Conservation (phyloP, 2,113 vertebrate genomes). For the Pangasianodon gigas region DNA sequence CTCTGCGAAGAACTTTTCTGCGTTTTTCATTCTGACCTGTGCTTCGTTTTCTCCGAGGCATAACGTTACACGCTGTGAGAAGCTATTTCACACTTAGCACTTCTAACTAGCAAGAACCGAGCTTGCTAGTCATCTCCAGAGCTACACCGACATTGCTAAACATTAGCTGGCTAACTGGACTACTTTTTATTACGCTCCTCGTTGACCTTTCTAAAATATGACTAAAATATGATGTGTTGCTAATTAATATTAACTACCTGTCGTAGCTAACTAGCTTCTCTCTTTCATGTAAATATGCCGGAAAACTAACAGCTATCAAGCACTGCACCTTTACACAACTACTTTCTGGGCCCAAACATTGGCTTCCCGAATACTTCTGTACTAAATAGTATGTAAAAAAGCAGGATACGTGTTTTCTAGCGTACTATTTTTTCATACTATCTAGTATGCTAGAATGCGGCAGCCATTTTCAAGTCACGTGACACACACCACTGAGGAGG, state of each 20-base stretch:
- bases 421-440: background rate
- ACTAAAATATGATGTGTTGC: background rate
- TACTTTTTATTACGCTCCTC: background rate
- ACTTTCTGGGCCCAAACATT: background rate
- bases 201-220: background rate
- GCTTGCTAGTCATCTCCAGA: background rate
- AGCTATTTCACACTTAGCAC: background rate
- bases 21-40: constrained; percentile 40
- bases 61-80: background rate
- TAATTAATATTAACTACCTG: background rate
- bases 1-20: constrained; percentile 44
- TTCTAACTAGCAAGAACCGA: background rate
- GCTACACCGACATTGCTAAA: background rate
- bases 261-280: background rate
- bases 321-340: background rate
- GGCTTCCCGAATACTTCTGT: background rate
- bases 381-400: background rate
- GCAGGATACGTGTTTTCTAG: background rate
- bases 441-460: constrained; percentile 5
- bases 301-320: background rate
- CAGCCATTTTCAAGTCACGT: constrained; percentile 31
- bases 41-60: constrained; percentile 52
- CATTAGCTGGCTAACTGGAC: background rate
- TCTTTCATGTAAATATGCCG: background rate
- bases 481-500: background rate